Base-by-base conservation (phyloP, 2,113 vertebrate species). In the Synchiropus splendidus region DNA sequence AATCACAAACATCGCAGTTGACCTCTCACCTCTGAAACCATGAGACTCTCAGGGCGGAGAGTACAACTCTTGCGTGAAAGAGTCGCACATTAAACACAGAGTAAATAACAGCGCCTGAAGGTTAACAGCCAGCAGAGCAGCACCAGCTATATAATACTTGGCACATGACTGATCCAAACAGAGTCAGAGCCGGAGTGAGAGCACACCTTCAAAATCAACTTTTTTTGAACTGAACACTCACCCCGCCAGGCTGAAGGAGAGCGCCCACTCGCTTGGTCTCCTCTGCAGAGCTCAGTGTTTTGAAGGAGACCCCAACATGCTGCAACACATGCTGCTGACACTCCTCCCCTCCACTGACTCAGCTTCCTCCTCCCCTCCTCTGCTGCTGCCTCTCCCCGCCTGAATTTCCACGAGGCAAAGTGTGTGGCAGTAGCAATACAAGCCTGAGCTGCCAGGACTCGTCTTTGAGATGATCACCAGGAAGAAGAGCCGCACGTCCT, bases 321-420 rank as follows among this genome's bases (percentile, higher is more conserved):
- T 61, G 71, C 69, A 75, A 73, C 78, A 80, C 81, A 79, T 79
- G 80, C 73, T 74, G 75, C 73, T 61, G 73, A 74, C 56, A 42
- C 54, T 66, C 64, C 51, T 32, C 49, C 38, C 54, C 51, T 66
- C 48, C 52, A 67, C 78, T 66, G 67, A 72, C 72, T 70, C 54
- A 12, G 52, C 70, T 51, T 69, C 58, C 65, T 67, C 54, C 62
- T 57, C 67, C 54, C 67, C 39, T 71, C 48, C 39, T 52, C 32
- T 45, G 40, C 13, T 39, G 35, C 53, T 45, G 57, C 42, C 49
- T 10, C 70, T 73, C 64, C 61, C 66, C 68, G 67, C 45, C 58
- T 71, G 78, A 46, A 67, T 75, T 76, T 77, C 78, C 77, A 78
- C 36, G 52, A 51, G 48, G 45, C 40, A 14, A 44, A 30, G 42